A percentile compares a stretch with the other conserved stretches of the same genome.
Evolutionary conservation across 1,140 invertebrate species (phyloP).

Genomic region (Danaus plexippus): DNA sequence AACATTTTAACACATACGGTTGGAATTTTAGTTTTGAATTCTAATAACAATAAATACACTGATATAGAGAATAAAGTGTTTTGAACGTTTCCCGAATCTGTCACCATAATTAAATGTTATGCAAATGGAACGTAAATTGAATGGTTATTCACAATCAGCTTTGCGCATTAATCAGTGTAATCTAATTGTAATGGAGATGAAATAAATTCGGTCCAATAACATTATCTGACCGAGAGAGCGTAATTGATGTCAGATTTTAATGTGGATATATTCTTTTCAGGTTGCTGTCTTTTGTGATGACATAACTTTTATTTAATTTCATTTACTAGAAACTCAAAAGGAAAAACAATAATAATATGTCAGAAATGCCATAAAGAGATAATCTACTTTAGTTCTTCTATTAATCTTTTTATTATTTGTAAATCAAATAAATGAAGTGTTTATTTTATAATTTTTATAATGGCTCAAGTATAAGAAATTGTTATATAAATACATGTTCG

Average conservation of each 20-base stretch:
- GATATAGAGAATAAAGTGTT: background rate
- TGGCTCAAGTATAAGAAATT: background rate
- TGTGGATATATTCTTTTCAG: slow-evolving; percentile 12
- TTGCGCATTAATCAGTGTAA: slow-evolving; percentile 24
- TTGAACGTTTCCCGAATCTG: background rate
- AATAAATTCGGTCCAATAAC: slow-evolving; percentile 22
- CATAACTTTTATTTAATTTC: background rate
- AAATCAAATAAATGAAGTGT: too few relatives aligned
- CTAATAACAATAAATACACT: background rate
- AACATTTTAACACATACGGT: too few relatives aligned
- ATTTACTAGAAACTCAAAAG: too few relatives aligned
- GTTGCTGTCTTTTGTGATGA: slow-evolving; percentile 4
- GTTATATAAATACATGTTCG: background rate
- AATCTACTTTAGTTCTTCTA: too few relatives aligned
- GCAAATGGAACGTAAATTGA: slow-evolving; percentile 16
- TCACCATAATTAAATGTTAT: background rate
- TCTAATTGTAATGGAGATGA: slow-evolving; percentile 25
- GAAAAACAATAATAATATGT: too few relatives aligned
- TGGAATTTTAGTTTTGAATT: too few relatives aligned
- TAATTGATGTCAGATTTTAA: slow-evolving; percentile 20
- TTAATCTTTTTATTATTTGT: too few relatives aligned
- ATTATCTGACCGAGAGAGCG: slow-evolving; percentile 19
- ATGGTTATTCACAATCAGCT: slow-evolving; percentile 18
- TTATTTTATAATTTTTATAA: background rate
- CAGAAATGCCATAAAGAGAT: too few relatives aligned